phyloP scores from a whole-genome alignment of 2,797 vertebrate species.

The Phalloptychus januarius region DNA sequence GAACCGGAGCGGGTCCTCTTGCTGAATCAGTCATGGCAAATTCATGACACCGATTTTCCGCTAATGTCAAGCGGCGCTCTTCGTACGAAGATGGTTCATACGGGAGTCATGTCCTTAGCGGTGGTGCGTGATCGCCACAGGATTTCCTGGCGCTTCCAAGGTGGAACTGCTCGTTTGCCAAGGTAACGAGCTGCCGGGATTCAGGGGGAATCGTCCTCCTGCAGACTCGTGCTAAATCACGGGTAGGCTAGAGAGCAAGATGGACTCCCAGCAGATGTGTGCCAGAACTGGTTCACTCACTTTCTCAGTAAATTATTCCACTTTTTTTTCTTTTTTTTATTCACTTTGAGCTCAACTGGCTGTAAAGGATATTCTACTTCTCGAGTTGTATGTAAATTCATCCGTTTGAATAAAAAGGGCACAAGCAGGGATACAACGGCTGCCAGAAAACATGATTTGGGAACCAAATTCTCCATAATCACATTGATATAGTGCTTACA shows the following conservation, averaged over 20 bases:
- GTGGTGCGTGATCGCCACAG: background rate
- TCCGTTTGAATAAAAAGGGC: background rate
- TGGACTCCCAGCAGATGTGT: background rate
- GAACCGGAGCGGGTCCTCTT: background rate
- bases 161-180: conserved; percentile 4
- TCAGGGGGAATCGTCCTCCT: background rate
- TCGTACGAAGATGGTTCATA: background rate
- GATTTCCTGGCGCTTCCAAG: background rate
- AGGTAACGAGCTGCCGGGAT: background rate
- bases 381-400: background rate
- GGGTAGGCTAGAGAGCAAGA: background rate
- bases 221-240: background rate
- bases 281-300: background rate
- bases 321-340: background rate
- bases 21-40: conserved; percentile 12
- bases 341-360: conserved; percentile 1
- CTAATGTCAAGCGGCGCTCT: background rate
- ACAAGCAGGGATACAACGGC: background rate
- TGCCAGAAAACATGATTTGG: background rate
- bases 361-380: background rate
- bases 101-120: conserved; percentile 10
- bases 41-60: background rate
- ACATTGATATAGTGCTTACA: background rate
- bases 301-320: background rate
- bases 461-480: background rate